Base-by-base conservation (phyloP, 53 echinoderm and acorn worm species). In the Arbacia lixula region DNA sequence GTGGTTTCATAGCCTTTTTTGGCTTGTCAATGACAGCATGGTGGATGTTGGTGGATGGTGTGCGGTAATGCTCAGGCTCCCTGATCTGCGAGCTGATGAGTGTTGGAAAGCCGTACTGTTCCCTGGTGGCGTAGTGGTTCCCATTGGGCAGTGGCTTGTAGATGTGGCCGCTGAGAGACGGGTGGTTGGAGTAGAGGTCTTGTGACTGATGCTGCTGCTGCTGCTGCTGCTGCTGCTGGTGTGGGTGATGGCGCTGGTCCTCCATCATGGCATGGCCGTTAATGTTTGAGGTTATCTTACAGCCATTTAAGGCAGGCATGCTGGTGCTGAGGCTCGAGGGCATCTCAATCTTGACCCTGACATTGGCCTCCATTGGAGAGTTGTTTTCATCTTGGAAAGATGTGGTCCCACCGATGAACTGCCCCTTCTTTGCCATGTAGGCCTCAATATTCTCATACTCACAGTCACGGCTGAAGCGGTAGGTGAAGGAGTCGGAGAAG, bases 401-500 rank as follows among this genome's bases (percentile, higher is more conserved):
- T 27, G 85, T 87, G 16, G 88, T 88, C 46, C 92, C 92, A 19
- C 92, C 80, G 12, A 84, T 61, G 41, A 92, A 92, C 86, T 88
- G 72, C 19, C 88, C 83, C 57, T 88, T 88, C 56, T 92, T 88
- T 1, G 85, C 86, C 24, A 88, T 85, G 66, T 88, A 88, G 3
- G 92, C 92, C 51, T 92, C 88, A 53, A 92, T 88, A 86, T 92
- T 92, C 72, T 92, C 92, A 35, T 92, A 92, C 33, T 89, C 85
- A 56, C 84, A 84, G 89, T 85, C 83, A 25, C 68, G 60, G 56
- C 92, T 92, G 58, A 43, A 86, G 30, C 92, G 87, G 40, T 88
- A 92, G 26, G 88, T 60, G 37, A 73, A 82, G 3, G 95, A 92
- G 56, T 95, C 95, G 9, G 95, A 95, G 76, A 86, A 88, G 11